Base-by-base conservation (phyloP, 2,888 invertebrate species). In the Leucoma salicis region DNA sequence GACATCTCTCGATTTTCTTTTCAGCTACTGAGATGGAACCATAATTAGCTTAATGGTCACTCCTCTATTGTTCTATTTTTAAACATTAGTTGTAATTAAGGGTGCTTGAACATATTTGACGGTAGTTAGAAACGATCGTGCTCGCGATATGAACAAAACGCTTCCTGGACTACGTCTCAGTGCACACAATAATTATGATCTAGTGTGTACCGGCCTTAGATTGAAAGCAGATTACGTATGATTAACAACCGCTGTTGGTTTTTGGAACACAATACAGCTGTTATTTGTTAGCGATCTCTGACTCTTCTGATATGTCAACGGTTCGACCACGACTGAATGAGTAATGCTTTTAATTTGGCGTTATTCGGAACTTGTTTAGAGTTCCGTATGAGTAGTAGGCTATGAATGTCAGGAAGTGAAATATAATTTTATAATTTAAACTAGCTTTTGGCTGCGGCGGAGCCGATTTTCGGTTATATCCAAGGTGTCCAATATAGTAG, bases 101-200 rank as follows among this genome's bases (percentile, higher is more conserved):
- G 72, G 74, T 68, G 63, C 63, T 58, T 60, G 57, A 65, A 69
- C 70, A 69, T 61, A 53, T 63, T 64, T 57, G 61, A 49, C 64
- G 59, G 70, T 70, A 46, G 63, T 57, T 63, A 56, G 33, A 39
- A 33, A 57, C 49, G 71, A 78, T 83, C 73, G 77, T 63, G 63
- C 68, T 56, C 35, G 57, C 58, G 85, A 86, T 87, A 86, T 38
- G 71, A 65, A 82, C 83, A 84, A 84, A 83, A 82, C 68, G 71
- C 72, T 86, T 86, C 86, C 87, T 78, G 81, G 65, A 61, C 58
- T 63, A 49, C 75, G 70, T 76, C 63, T 70, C 70, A 70, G 64
- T 78, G 78, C 76, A 60, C 79, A 77, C 69, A 71, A 70, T 85
- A 85, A 88, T 82, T 84, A 82, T 80, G 77, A 83, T 81, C 77